Evolutionary conservation across 2,113 vertebrate genomes (phyloP).

Genomic region (Morone chrysops): DNA sequence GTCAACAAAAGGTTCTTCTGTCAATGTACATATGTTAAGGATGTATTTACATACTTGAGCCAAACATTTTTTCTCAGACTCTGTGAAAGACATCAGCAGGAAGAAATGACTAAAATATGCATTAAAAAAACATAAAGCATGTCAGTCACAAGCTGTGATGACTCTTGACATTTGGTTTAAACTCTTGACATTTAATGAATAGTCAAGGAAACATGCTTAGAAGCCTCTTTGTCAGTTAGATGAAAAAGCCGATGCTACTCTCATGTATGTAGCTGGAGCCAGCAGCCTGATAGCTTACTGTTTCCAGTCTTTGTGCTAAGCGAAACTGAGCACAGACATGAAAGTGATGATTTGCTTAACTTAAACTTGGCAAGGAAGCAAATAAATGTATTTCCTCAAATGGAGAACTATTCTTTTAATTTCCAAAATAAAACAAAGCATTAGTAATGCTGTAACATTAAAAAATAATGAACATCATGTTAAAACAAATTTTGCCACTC

Average conservation of each 20-base stretch:
- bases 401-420: neutral
- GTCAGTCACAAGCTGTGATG: neutral
- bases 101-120: neutral
- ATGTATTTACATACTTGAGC: slow-evolving; percentile 47
- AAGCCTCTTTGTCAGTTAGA: neutral
- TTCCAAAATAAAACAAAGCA: neutral
- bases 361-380: neutral
- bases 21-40: slow-evolving; percentile 48
- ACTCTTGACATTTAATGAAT: neutral
- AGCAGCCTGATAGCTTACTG: neutral
- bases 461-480: neutral
- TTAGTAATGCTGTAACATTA: neutral
- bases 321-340: neutral
- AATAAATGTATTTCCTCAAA: neutral
- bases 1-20: slow-evolving; percentile 65
- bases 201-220: neutral
- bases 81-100: neutral
- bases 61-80: slow-evolving; percentile 8
- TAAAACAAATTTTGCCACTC: neutral
- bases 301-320: neutral
- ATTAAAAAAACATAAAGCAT: neutral
- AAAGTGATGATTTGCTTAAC: neutral
- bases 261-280: too few species aligned
- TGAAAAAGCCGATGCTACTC: neutral
- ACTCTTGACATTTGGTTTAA: neutral